Evolutionary conservation across 92 coral and sea anemone species (phyloP).

Genomic region (Anthopleura xanthogrammica): DNA sequence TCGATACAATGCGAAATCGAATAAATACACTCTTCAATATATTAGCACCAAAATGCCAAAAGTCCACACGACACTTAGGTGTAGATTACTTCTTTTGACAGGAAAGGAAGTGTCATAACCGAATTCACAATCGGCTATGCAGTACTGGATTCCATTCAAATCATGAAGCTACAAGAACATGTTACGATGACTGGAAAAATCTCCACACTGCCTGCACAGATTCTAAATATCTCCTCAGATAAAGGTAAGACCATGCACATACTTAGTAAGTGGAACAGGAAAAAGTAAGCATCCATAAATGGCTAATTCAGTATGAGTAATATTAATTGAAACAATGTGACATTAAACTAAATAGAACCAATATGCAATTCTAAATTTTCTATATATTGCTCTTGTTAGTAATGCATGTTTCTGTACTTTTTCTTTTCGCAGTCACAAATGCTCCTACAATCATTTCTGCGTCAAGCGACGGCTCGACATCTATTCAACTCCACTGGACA

Average conservation of each 20-base stretch:
- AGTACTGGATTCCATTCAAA: conserved; percentile 32
- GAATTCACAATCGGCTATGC: conserved; percentile 21
- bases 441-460: not conserved
- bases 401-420: not conserved
- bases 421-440: not conserved
- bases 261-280: too few relatives aligned
- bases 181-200: not conserved
- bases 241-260: conserved; percentile 6
- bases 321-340: too few relatives aligned
- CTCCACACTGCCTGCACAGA: conserved; percentile 32
- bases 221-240: conserved; percentile 19
- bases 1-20: too few relatives aligned
- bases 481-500: conserved; percentile 38
- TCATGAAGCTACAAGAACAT: not conserved
- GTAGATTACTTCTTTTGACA: not conserved
- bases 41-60: too few relatives aligned
- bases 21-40: too few relatives aligned
- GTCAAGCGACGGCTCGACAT: conserved; percentile 37
- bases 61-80: too few relatives aligned
- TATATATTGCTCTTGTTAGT: not conserved
- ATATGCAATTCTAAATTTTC: too few relatives aligned
- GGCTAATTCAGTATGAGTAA: too few relatives aligned
- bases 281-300: too few relatives aligned
- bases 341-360: too few relatives aligned
- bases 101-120: conserved; percentile 40